Evolutionary conservation across 2,113 vertebrate species (phyloP), one percentile per base, ranked within the genome.

Genomic region (Phyllostomus discolor): DNA sequence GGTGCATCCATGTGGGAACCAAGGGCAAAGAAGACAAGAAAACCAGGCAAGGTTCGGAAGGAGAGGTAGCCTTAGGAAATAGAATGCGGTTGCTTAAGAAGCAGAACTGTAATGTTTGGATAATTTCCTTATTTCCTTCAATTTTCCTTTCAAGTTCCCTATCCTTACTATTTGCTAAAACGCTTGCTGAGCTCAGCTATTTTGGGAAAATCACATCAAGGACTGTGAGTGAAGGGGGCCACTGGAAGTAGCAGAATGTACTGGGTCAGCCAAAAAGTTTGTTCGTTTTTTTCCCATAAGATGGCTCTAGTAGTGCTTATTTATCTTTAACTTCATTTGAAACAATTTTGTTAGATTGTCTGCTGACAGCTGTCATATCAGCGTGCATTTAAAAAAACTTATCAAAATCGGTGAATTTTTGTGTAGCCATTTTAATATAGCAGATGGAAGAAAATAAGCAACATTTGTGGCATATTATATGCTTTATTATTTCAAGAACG

Each of bases 141-240:
- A 50, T 79, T n/a, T 95, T 92, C 87, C 79, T 96, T 84, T 90
- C 67, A 54, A 52, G 31, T 72, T 95, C 62, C 41, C 92, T 88
- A 93, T 43, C 54, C n/a, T 73, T 70, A 9, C 8, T 67, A 52
- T 95, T 81, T 95, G 24, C 62, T 48, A 92, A 95, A 88, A 91
- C 75, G 57, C 50, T 69, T 91, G 73, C 76, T 73, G 41, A 92
- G 66, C 41, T 94, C 75, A 82, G 35, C 41, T 95, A 78, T 41
- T 96, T 92, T 76, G 93, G 73, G 94, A 91, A 89, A 80, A 52
- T 66, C 70, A 84, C 31, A 75, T 48, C 73, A 75, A 93, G 67
- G 33, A 14, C 64, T 94, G 11, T 59, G 46, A 76, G 64, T 20
- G 10, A 95, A 95, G 48, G 57, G 35, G 35, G 43, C 17, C 20